Percentiles rank a stretch among this genome's conserved stretches.
Evolutionary conservation across 1,140 invertebrate species (phyloP).

Genomic region (Hestina assimilis): DNA sequence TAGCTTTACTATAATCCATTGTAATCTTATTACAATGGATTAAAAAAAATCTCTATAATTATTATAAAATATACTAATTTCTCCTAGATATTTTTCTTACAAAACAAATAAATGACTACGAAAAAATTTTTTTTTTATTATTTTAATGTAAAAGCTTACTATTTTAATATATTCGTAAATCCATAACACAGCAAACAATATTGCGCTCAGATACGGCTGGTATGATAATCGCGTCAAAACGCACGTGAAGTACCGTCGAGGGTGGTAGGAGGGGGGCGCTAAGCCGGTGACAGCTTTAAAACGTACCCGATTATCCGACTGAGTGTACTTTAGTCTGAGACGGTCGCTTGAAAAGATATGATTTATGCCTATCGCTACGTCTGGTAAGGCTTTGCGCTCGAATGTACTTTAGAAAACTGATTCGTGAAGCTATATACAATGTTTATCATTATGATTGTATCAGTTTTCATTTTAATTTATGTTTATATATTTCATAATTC

Average conservation of each 20-base stretch:
- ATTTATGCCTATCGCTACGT: constrained; percentile 44
- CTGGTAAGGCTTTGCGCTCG: constrained; percentile 4
- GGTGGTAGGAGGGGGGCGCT: constrained; percentile 38
- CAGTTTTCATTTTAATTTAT: too few relatives aligned
- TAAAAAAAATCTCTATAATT: too few relatives aligned
- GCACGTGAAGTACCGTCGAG: constrained; percentile 65
- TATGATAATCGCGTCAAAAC: constrained; percentile 78
- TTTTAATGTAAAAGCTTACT: too few relatives aligned
- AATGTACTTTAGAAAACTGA: constrained; percentile 1
- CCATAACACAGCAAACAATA: constrained; percentile 58
- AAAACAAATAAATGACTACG: too few relatives aligned
- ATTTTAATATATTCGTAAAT: too few relatives aligned
- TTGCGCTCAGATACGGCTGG: constrained; percentile 70
- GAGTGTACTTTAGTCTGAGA: constrained; percentile 60
- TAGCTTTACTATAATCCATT: too few relatives aligned
- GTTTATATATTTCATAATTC: too few relatives aligned
- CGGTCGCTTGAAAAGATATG: constrained; percentile 46
- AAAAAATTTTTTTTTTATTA: too few relatives aligned
- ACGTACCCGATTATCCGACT: constrained; percentile 69
- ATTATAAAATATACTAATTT: too few relatives aligned
- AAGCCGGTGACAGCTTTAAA: constrained; percentile 70
- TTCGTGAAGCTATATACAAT: not conserved
- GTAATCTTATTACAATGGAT: too few relatives aligned
- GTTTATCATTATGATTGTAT: not conserved
- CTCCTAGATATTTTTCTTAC: too few relatives aligned